Conservation (phyloP, 1,140 invertebrate species). For the Daktulosphaira vitifoliae region DNA sequence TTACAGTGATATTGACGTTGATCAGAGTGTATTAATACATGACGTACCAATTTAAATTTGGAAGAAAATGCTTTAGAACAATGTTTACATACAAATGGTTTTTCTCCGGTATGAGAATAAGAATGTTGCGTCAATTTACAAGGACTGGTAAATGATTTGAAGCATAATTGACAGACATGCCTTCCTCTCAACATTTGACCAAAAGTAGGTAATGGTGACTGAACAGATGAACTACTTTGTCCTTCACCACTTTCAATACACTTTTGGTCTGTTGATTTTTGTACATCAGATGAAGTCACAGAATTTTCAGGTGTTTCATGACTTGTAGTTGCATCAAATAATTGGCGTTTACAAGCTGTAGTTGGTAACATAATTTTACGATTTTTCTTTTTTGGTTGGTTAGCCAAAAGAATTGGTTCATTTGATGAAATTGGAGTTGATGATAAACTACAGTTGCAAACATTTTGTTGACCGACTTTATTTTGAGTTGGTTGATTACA, state of each 20-base stretch:
- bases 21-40: constrained; percentile 60
- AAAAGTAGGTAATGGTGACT: neutral
- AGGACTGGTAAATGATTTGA: constrained; percentile 36
- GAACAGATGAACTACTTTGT: neutral
- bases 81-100: constrained; percentile 56
- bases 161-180: constrained; percentile 36
- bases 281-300: neutral
- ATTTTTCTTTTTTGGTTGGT: constrained; percentile 27
- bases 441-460: constrained; percentile 33
- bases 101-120: constrained; percentile 52
- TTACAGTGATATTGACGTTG: constrained; percentile 56
- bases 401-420: neutral
- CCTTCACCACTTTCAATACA: neutral
- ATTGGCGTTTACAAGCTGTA: constrained; percentile 32
- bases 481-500: constrained; percentile 33
- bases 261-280: neutral
- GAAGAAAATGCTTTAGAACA: constrained; percentile 60
- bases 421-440: constrained; percentile 28
- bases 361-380: neutral
- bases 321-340: constrained; percentile 32
- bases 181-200: constrained; percentile 23
- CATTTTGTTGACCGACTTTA: constrained; percentile 3
- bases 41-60: constrained; percentile 60
- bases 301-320: neutral
- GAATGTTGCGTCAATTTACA: constrained; percentile 39